phyloP scores from a whole-genome alignment of 2,888 invertebrate species.

The Reticulitermes lucifugus region DNA sequence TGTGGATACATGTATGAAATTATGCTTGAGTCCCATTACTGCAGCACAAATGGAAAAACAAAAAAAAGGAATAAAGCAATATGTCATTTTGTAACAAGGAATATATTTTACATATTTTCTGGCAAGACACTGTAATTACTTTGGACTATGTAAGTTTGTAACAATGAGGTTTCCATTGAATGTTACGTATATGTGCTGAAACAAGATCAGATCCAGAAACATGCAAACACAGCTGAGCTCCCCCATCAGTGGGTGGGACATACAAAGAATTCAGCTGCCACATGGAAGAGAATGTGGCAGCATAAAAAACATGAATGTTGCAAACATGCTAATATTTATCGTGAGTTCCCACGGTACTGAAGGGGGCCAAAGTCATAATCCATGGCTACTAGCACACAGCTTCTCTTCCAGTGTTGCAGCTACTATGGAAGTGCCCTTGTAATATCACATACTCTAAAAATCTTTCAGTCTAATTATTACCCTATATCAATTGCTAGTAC shows the following conservation, averaged over 20 bases:
- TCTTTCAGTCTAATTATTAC: too few relatives aligned
- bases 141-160: constrained; percentile 29
- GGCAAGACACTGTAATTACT: constrained; percentile 37
- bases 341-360: neutral
- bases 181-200: constrained; percentile 23
- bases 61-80: neutral
- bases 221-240: neutral
- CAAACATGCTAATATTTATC: neutral
- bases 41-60: neutral
- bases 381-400: neutral
- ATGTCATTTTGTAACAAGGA: constrained; percentile 1
- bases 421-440: neutral
- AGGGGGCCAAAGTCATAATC: neutral
- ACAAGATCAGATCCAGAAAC: constrained; percentile 15
- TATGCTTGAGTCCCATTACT: neutral
- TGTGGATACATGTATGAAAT: too few relatives aligned
- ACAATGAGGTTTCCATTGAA: constrained; percentile 34
- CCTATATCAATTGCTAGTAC: too few relatives aligned
- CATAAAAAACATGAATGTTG: neutral
- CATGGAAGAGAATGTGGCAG: neutral
- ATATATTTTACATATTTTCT: constrained; percentile 37
- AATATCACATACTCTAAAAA: too few relatives aligned
- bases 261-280: neutral
- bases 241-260: neutral
- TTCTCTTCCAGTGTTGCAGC: neutral